Percentiles rank a stretch among this genome's conserved stretches.
Evolutionary conservation across 1,140 invertebrate genomes (phyloP).

Genomic region (Zaprionus kolodkinae): DNA sequence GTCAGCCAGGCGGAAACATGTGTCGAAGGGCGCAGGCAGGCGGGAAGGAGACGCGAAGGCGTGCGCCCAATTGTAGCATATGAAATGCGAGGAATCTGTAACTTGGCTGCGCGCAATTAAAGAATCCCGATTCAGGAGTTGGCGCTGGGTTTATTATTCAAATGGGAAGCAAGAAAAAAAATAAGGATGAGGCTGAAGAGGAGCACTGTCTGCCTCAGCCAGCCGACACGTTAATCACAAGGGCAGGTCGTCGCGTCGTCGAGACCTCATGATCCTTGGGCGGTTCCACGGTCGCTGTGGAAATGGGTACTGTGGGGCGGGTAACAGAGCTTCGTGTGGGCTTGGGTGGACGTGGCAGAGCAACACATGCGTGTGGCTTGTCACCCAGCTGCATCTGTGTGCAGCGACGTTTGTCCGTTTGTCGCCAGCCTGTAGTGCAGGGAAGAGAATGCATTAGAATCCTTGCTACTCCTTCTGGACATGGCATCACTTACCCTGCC

Average conservation of each 20-base stretch:
- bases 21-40: constrained; percentile 2
- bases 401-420: constrained; percentile 51
- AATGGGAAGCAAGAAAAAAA: neutral
- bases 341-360: neutral
- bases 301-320: neutral
- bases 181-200: neutral
- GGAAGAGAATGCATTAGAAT: neutral
- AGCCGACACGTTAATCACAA: neutral
- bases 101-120: constrained; percentile 22
- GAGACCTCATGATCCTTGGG: constrained; percentile 16
- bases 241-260: neutral
- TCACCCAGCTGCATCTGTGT: constrained; percentile 54
- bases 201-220: neutral
- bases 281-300: neutral
- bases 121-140: constrained; percentile 12
- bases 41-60: neutral
- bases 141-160: constrained; percentile 18
- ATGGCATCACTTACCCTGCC: constrained; percentile 52
- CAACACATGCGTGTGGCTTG: constrained; percentile 46
- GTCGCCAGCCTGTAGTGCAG: constrained; percentile 55
- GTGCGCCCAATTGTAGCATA: neutral
- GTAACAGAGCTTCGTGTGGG: neutral
- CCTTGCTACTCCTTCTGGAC: too few species aligned
- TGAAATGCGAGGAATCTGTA: neutral
- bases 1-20: constrained; percentile 57